Evolutionary conservation across 2,888 invertebrate species (phyloP).

Genomic region (Eutolmus rufibarbis): DNA sequence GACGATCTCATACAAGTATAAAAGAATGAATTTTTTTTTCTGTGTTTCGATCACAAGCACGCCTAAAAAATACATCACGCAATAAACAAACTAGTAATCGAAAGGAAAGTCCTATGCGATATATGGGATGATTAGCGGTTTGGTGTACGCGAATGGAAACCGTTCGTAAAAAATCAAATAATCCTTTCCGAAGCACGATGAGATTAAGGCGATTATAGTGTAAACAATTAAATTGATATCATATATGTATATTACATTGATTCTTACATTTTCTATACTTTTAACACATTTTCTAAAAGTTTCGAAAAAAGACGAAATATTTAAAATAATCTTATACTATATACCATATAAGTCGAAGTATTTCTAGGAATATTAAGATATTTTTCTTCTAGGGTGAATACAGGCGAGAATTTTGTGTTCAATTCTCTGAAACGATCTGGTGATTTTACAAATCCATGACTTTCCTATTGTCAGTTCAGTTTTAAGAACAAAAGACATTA

Average conservation of each 20-base stretch:
- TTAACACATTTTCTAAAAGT: not conserved
- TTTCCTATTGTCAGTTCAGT: not conserved
- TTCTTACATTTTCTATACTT: conserved; percentile 34
- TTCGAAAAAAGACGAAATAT: conserved; percentile 20
- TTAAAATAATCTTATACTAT: conserved; percentile 20
- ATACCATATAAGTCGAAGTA: conserved; percentile 17
- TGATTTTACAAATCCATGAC: not conserved
- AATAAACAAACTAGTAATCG: conserved; percentile 26
- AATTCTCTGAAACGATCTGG: not conserved
- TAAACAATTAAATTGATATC: not conserved
- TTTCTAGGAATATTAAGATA: conserved; percentile 22
- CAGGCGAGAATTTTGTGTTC: conserved; percentile 33
- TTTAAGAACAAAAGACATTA: not conserved
- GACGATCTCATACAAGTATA: not conserved
- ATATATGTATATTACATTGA: not conserved
- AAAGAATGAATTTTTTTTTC: not conserved
- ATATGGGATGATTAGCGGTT: not conserved
- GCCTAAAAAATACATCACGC: not conserved
- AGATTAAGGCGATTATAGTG: not conserved
- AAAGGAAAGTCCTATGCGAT: conserved; percentile 6
- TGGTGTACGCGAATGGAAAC: not conserved
- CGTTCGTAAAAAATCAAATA: not conserved
- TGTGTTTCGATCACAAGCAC: not conserved
- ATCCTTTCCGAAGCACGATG: not conserved
- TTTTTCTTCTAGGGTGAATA: conserved; percentile 45